phyloP scores from a whole-genome alignment of 2,113 vertebrate species.

The Melospiza georgiana region DNA sequence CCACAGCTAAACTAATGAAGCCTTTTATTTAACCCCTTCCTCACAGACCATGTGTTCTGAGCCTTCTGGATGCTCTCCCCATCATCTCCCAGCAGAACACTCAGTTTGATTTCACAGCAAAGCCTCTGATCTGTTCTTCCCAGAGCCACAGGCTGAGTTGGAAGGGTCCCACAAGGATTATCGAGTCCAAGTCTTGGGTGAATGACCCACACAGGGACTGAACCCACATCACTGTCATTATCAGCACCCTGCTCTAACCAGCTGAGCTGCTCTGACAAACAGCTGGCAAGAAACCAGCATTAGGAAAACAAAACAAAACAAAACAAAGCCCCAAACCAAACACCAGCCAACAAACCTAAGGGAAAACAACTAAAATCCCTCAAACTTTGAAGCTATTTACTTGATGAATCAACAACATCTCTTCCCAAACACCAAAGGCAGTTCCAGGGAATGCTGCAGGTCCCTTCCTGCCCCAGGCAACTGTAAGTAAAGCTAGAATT shows the following conservation, averaged over 20 bases:
- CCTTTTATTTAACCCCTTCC: background rate
- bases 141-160: background rate
- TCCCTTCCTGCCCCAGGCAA: background rate
- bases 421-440: background rate
- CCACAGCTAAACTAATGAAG: background rate
- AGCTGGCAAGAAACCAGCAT: background rate
- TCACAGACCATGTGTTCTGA: background rate
- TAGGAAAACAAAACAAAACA: background rate
- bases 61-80: background rate
- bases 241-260: background rate
- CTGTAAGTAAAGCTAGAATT: background rate
- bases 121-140: background rate
- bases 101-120: background rate
- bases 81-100: background rate
- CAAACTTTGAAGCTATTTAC: background rate
- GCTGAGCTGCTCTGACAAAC: background rate
- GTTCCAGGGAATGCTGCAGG: background rate
- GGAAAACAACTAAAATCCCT: background rate
- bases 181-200: background rate
- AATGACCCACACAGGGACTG: fast-evolving
- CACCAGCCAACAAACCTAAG: background rate
- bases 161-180: background rate
- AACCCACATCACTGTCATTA: background rate
- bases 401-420: background rate
- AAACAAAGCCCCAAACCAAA: background rate